These are phyloP conservation scores for Cydia fagiglandana DNA, from an alignment of 1,140 invertebrate genomes.

Conservation along the genomic window DNA sequence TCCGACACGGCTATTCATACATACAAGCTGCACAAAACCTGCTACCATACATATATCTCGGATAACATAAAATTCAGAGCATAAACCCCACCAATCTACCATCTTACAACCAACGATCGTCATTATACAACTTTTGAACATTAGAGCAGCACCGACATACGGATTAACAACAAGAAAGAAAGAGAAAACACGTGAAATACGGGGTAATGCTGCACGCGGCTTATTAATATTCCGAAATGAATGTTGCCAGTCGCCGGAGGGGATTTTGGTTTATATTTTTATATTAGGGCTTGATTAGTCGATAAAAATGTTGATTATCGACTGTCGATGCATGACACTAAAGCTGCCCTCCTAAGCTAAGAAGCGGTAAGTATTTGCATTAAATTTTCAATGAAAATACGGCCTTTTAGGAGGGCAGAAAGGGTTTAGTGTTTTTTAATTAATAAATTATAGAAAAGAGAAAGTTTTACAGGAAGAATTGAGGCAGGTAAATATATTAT, in stretches of 20 bases:
- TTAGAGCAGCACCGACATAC: slow-evolving; percentile 20
- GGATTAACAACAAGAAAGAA: not conserved
- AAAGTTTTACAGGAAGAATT: too few relatives aligned
- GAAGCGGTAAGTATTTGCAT: too few relatives aligned
- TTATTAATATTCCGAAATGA: slow-evolving; percentile 39
- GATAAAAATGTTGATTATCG: slow-evolving; percentile 23
- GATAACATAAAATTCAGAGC: slow-evolving; percentile 16
- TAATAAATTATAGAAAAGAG: too few relatives aligned
- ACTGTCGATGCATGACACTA: not conserved
- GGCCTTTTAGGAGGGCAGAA: too few relatives aligned
- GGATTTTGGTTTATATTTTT: slow-evolving; percentile 31
- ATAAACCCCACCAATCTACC: slow-evolving; percentile 32
- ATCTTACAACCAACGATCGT: slow-evolving; percentile 16
- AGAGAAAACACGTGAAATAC: slow-evolving; percentile 30
- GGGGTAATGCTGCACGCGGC: slow-evolving; percentile 34
- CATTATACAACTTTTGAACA: slow-evolving; percentile 32
- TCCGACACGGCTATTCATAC: not conserved
- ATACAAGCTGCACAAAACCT: not conserved
- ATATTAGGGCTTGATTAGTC: not conserved
- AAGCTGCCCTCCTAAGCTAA: too few relatives aligned
- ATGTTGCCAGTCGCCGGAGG: slow-evolving; percentile 35
- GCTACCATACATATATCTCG: slow-evolving; percentile 22
- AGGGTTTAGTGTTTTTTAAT: too few relatives aligned
- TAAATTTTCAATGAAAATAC: too few relatives aligned
- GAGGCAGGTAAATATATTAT: too few relatives aligned